Conservation (phyloP, 2,797 vertebrate species). For the Lacerta bilineata region DNA sequence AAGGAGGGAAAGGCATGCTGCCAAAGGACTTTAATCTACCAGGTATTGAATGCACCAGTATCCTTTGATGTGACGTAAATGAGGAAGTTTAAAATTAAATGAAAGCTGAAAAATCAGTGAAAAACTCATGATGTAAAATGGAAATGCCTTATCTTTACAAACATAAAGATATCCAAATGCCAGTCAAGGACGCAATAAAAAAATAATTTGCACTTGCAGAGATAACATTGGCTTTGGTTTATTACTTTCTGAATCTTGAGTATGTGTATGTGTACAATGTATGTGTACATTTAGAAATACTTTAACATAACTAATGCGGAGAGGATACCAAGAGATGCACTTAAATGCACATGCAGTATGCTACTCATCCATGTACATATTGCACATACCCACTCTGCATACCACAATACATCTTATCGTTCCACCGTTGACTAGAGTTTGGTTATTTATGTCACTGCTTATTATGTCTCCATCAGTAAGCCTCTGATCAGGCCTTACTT, state of each 20-base stretch:
- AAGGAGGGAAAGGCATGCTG: neutral
- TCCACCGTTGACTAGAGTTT: neutral
- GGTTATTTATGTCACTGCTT: neutral
- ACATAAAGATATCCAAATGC: neutral
- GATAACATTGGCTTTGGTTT: neutral
- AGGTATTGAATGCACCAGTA: neutral
- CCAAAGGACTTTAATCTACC: neutral
- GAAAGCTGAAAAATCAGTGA: slow-evolving; percentile 25
- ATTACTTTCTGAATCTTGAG: neutral
- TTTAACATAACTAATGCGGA: neutral
- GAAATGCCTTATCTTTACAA: slow-evolving; percentile 6
- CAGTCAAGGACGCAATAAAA: neutral
- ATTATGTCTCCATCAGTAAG: neutral
- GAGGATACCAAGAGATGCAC: neutral
- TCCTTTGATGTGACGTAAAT: slow-evolving; percentile 32
- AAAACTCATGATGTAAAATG: slow-evolving; percentile 19
- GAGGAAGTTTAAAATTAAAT: slow-evolving; percentile 8
- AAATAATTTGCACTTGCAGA: neutral
- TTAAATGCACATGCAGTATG: neutral
- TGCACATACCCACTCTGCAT: neutral
- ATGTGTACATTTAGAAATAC: neutral
- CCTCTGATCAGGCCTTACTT: neutral
- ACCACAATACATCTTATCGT: neutral
- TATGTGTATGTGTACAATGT: too few species aligned
- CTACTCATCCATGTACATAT: neutral